Percentiles rank a stretch among this genome's conserved stretches.
These are phyloP conservation scores for Aphodius sticticus DNA, from an alignment of 2,888 invertebrate genomes.

Conservation along the genomic window DNA sequence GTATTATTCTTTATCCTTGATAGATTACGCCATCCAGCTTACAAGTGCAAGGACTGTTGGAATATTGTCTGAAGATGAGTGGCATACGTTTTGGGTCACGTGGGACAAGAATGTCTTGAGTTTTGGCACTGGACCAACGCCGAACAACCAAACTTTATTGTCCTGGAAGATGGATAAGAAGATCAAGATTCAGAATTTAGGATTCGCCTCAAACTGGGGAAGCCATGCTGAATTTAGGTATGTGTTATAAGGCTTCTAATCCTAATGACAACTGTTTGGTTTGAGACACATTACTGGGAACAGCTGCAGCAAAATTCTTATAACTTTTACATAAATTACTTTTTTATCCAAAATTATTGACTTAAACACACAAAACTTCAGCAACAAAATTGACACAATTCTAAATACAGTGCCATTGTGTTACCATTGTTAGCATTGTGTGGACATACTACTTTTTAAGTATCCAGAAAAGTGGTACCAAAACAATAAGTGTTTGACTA, in stretches of 20 bases:
- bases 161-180: conserved; percentile 69
- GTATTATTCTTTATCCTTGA: conserved; percentile 40
- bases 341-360: too few relatives aligned
- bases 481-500: too few relatives aligned
- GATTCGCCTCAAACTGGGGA: conserved; percentile 72
- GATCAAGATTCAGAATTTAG: conserved; percentile 68
- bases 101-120: conserved; percentile 69
- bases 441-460: too few relatives aligned
- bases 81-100: conserved; percentile 74
- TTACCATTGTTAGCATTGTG: too few relatives aligned
- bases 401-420: too few relatives aligned
- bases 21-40: conserved; percentile 71
- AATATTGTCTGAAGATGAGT: conserved; percentile 65
- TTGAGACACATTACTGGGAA: too few relatives aligned
- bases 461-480: too few relatives aligned
- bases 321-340: too few relatives aligned
- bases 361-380: too few relatives aligned
- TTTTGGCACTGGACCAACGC: conserved; percentile 67
- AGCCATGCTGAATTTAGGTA: conserved; percentile 72
- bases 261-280: background rate
- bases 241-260: conserved; percentile 31
- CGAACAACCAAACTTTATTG: conserved; percentile 65
- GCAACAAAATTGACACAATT: too few relatives aligned
- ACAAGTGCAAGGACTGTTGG: conserved; percentile 67
- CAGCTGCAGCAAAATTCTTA: too few relatives aligned